Percentiles rank a stretch among this genome's conserved stretches.
Evolutionary conservation across 2,113 vertebrate genomes (phyloP).

Genomic region (Siphamia tubifer): DNA sequence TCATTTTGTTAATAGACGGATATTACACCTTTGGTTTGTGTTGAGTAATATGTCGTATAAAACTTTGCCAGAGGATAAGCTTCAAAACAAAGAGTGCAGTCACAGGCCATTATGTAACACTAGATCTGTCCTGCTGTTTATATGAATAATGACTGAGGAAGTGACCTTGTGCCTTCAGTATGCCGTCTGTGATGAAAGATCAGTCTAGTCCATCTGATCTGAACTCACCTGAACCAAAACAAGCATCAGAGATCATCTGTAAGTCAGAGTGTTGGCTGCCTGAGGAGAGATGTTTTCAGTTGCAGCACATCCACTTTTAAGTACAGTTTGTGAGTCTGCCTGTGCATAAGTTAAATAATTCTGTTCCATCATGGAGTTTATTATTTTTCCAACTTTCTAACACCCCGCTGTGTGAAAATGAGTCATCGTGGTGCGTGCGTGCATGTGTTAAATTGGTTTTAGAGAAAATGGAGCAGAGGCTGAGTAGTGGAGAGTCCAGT

Average conservation of each 20-base stretch:
- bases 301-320: background rate
- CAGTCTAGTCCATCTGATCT: background rate
- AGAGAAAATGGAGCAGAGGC: constrained; percentile 5
- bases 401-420: constrained; percentile 43
- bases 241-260: background rate
- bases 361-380: constrained; percentile 1
- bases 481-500: constrained; percentile 9
- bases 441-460: background rate
- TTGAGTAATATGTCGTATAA: background rate
- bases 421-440: constrained; percentile 6
- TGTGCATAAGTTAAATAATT: background rate
- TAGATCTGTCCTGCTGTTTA: background rate
- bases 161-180: background rate
- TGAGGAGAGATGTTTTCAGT: background rate
- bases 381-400: constrained; percentile 26
- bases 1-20: background rate
- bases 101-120: background rate
- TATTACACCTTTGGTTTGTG: background rate
- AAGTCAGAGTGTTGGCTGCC: background rate
- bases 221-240: background rate
- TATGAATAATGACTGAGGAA: background rate
- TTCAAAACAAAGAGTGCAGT: background rate
- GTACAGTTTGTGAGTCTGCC: background rate
- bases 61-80: background rate
- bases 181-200: background rate